Base-by-base conservation (phyloP, 2,888 invertebrate species). In the Sarcophaga rosellei region DNA sequence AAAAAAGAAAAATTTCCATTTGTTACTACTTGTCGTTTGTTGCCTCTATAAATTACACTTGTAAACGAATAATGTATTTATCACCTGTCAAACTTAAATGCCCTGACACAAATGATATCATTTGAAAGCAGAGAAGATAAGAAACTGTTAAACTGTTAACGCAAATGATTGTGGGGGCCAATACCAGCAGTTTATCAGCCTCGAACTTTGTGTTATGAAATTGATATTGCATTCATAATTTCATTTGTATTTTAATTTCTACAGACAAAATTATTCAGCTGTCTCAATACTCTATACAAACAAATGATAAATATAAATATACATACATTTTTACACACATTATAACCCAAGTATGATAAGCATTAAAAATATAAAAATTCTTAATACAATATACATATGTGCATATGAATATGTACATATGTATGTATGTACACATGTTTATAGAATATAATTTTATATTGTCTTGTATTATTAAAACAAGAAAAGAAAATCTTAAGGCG, bases 171-270 rank as follows among this genome's bases (percentile, higher is more conserved):
- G 35, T 35, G 35, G 35, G 35, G 35, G 35, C 35, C 35, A 35
- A 35, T 35, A 35, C 35, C 35, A 35, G 44, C 15, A 61, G 66
- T 45, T 86, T 86, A 83, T 86, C 83, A 77, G 61, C 70, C 81
- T 81, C 61, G 74, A 83, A 83, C 73, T 77, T 86, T 78, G 35
- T 80, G 80, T 83, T 81, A 81, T 78, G 74, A 86, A 85, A 76
- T 62, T 76, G 70, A 73, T 76, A 82, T 80, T 83, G 81, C 80
- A 80, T 47, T 80, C 69, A 73, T 59, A 72, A 80, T 63, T 44
- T 21, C 57, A 73, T 73, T n/a, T n/a, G n/a, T 12, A 57, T 35
- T 35, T 35, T 69, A 62, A 69, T 53, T 53, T 12, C 12, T 53
- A 75, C 62, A 57, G 62, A 62, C 21, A 21, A 65, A 53, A 44